These are phyloP conservation scores for Ichneumoninae sp. DNA, from an alignment of 2,888 invertebrate species.

Conservation along the genomic window DNA sequence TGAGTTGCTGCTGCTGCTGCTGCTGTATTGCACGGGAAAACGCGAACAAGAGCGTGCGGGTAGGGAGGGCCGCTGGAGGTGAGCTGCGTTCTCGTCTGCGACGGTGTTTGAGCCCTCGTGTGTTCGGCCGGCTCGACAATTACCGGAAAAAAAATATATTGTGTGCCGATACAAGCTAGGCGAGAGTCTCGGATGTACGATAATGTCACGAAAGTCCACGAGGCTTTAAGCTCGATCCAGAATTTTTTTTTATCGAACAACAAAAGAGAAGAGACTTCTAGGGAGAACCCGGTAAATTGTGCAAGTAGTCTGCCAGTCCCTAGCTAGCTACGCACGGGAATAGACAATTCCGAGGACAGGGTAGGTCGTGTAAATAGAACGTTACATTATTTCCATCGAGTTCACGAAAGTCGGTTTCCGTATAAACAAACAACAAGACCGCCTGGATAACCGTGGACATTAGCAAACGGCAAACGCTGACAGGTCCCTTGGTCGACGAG, in stretches of 20 bases:
- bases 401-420: background rate
- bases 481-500: background rate
- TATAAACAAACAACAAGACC: background rate
- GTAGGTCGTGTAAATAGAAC: slow-evolving; percentile 17
- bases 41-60: slow-evolving; percentile 52
- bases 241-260: background rate
- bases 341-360: background rate
- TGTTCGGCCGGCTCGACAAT: background rate
- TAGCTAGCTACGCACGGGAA: background rate
- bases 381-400: background rate
- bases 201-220: background rate
- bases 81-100: slow-evolving; percentile 13
- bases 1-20: slow-evolving; percentile 31
- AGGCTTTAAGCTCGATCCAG: slow-evolving; percentile 25
- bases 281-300: slow-evolving; percentile 6
- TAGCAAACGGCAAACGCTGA: background rate
- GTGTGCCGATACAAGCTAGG: background rate
- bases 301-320: background rate
- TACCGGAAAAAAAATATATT: background rate
- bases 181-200: background rate
- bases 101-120: slow-evolving; percentile 6
- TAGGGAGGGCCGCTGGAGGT: slow-evolving; percentile 16
- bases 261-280: background rate
- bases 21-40: slow-evolving; percentile 42
- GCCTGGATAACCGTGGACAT: background rate